Evolutionary conservation across 2,888 invertebrate species (phyloP), one percentile per base, ranked within the genome.

Genomic region (Neocrepidodera transversa): DNA sequence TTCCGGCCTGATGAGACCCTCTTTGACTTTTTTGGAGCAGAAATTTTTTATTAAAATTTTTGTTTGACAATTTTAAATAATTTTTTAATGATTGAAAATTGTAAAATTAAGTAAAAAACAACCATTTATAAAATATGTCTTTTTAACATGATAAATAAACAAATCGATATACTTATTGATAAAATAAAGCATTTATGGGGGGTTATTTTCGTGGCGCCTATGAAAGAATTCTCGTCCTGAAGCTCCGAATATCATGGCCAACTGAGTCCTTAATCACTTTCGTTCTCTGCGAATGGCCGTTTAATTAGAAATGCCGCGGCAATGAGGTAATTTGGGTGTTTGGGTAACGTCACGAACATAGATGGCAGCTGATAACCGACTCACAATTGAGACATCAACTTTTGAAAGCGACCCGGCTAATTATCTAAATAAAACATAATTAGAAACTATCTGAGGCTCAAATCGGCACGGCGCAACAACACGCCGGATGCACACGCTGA

Each of bases 381-480:
- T 62, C 55, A 63, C 49, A 67, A 73, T 73, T 69, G 69, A 73
- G 71, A 70, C 71, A 71, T 73, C 71, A 73, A 70, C 65, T 68
- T 65, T 60, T 57, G 66, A 67, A 58, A 60, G 57, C 55, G 67
- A 62, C 66, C 62, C 66, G 26, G 49, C 65, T 70, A 71, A 72
- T 73, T 72, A 71, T 69, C 69, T 66, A 68, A 71, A 72, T 72
- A 71, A 71, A 69, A 68, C 68, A 71, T 72, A 74, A 74, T 74
- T 73, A 74, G 71, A 69, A 71, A 64, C 70, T 70, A 74, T 72
- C 72, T 69, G 57, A 50, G 61, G 57, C 60, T 56, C 58, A 66
- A 67, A 71, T 71, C 69, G 62, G 62, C 65, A 70, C 69, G 62
- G 62, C 65, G 42, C 42, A 23, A 42, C 42, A 13, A 20, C 42